phyloP scores from a whole-genome alignment of 1,140 invertebrate genomes.

The Acyrthosiphon pisum region DNA sequence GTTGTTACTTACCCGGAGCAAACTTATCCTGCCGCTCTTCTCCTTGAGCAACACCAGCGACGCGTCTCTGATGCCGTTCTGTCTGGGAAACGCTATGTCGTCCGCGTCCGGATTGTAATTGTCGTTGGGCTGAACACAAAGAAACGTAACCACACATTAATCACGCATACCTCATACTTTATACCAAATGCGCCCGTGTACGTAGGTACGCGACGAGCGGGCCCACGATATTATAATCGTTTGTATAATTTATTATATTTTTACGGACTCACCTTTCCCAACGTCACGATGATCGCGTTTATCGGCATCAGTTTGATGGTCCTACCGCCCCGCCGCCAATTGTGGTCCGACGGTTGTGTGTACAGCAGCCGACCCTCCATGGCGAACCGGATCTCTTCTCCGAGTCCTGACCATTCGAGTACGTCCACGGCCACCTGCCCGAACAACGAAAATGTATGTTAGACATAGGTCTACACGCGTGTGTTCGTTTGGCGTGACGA shows the following conservation, averaged over 20 bases:
- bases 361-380: conserved; percentile 85
- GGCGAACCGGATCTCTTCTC: conserved; percentile 86
- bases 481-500: not conserved
- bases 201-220: not conserved
- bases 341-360: conserved; percentile 86
- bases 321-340: conserved; percentile 81
- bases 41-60: conserved; percentile 87
- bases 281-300: conserved; percentile 84
- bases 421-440: conserved; percentile 86
- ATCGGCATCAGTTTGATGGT: conserved; percentile 87
- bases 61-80: conserved; percentile 82
- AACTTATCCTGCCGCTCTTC: conserved; percentile 85
- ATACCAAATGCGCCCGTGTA: not conserved
- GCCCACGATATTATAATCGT: not conserved
- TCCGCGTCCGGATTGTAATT: conserved; percentile 66
- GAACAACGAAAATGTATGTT: conserved; percentile 9
- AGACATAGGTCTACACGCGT: not conserved
- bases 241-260: not conserved
- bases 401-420: conserved; percentile 81
- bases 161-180: not conserved
- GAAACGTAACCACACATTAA: conserved; percentile 27
- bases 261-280: conserved; percentile 70
- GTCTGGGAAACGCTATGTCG: conserved; percentile 68
- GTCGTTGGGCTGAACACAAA: conserved; percentile 66
- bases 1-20: conserved; percentile 69